These are phyloP conservation scores for Megalops cyprinoides DNA, from an alignment of 2,797 vertebrate species.

Conservation along the genomic window DNA sequence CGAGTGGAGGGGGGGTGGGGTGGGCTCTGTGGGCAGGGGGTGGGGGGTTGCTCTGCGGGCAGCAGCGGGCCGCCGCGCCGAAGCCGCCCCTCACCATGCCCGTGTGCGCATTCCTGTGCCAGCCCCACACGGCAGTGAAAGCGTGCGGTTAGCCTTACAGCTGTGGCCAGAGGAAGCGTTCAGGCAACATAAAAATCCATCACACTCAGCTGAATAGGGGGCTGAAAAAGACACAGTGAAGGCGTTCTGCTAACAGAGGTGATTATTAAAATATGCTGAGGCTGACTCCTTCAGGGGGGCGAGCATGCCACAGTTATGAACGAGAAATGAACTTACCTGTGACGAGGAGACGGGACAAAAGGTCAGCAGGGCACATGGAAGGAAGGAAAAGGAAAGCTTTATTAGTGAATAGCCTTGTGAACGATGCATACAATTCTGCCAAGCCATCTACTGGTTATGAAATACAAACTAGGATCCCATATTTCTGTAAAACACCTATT, in stretches of 20 bases:
- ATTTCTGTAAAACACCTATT: background rate
- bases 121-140: background rate
- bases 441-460: background rate
- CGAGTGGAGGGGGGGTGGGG: background rate
- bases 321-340: conserved; percentile 38
- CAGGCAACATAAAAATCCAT: background rate
- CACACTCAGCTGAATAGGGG: background rate
- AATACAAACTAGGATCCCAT: background rate
- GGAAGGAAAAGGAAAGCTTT: conserved; percentile 11
- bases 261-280: background rate
- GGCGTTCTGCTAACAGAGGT: background rate
- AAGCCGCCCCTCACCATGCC: background rate
- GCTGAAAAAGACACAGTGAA: background rate
- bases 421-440: background rate
- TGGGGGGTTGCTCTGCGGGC: background rate
- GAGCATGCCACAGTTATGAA: background rate
- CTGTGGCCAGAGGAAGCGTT: background rate
- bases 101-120: background rate
- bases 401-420: background rate
- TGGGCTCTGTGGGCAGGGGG: too few relatives aligned
- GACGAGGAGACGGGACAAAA: conserved; percentile 39
- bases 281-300: background rate
- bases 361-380: conserved; percentile 38
- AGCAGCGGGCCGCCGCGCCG: background rate
- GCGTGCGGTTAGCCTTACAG: background rate